Evolutionary conservation across 1,140 invertebrate genomes (phyloP).

Genomic region (Drosophila fuyamai): DNA sequence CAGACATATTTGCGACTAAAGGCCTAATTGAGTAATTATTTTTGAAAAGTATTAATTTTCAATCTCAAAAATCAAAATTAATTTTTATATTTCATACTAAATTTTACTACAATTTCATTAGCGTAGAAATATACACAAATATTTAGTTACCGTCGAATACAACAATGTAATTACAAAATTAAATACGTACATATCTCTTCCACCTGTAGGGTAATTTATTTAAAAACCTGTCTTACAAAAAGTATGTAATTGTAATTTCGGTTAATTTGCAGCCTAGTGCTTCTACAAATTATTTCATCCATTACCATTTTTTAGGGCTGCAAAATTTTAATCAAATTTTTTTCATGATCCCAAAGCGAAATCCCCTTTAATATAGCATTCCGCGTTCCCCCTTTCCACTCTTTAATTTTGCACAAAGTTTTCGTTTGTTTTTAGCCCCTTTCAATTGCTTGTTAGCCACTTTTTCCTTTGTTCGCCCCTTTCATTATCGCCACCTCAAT

Average conservation of each 20-base stretch:
- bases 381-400: conserved; percentile 2
- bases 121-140: too few species aligned
- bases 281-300: conserved; percentile 17
- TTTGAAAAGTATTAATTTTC: too few species aligned
- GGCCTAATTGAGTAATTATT: too few species aligned
- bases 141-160: too few species aligned
- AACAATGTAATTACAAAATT: too few species aligned
- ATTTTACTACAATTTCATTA: too few species aligned
- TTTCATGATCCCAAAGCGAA: conserved; percentile 11
- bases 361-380: conserved; percentile 17
- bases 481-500: conserved; percentile 56
- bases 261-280: neutral
- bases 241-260: neutral
- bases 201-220: too few species aligned
- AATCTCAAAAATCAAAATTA: too few species aligned
- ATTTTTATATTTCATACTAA: too few species aligned
- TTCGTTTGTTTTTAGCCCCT: conserved; percentile 42
- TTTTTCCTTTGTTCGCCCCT: conserved; percentile 56
- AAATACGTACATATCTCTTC: too few species aligned
- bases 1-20: neutral
- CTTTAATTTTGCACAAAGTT: conserved; percentile 28
- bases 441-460: conserved; percentile 62
- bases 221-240: too few species aligned
- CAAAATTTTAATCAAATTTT: conserved; percentile 17
- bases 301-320: conserved; percentile 15